phyloP scores from a whole-genome alignment of 2,888 invertebrate species.

The Megamerina dolium region DNA sequence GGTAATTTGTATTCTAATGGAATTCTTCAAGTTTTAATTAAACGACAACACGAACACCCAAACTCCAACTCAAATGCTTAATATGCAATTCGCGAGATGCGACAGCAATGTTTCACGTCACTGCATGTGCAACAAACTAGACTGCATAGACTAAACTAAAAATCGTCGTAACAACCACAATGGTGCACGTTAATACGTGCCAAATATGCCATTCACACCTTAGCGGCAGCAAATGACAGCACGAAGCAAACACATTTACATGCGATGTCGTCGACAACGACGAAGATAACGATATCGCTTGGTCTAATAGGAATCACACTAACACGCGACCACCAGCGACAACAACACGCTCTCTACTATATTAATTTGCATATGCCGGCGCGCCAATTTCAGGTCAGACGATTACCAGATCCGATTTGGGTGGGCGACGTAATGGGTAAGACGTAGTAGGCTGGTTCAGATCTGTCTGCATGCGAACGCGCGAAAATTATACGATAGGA shows the following conservation, averaged over 20 bases:
- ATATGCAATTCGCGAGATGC: neutral
- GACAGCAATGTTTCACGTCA: neutral
- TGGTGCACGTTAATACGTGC: neutral
- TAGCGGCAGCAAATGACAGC: neutral
- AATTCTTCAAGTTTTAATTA: constrained; percentile 22
- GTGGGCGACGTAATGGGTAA: too few species aligned
- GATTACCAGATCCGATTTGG: too few species aligned
- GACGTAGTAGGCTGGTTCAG: too few species aligned
- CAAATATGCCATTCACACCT: neutral
- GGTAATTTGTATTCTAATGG: constrained; percentile 19
- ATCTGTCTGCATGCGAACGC: too few species aligned
- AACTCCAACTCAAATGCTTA: neutral
- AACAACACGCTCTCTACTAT: neutral
- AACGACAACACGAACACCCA: constrained; percentile 17
- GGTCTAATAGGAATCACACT: too few species aligned
- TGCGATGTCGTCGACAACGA: too few species aligned
- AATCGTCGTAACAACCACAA: too few species aligned
- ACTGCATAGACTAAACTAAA: neutral
- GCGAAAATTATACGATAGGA: too few species aligned
- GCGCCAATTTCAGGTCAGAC: too few species aligned
- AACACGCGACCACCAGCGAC: too few species aligned
- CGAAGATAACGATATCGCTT: too few species aligned
- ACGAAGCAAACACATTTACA: too few species aligned
- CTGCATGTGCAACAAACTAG: neutral
- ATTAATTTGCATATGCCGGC: constrained; percentile 1